Evolutionary conservation across 2,113 vertebrate species (phyloP).

Genomic region (Ornithorhynchus anatinus): DNA sequence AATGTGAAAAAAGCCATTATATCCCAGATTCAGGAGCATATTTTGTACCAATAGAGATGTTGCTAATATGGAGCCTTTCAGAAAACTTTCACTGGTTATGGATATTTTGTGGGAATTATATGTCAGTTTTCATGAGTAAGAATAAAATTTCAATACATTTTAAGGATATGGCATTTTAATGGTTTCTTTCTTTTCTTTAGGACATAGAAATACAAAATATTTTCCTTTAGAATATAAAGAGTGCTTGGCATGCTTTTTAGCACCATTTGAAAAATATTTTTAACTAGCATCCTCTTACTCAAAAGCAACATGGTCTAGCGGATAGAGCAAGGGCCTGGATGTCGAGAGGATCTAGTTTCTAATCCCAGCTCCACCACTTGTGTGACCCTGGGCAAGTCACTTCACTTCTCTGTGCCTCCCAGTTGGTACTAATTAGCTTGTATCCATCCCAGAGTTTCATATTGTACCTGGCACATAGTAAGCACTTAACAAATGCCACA

Average conservation of each 20-base stretch:
- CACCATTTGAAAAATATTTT: not conserved
- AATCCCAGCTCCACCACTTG: no score
- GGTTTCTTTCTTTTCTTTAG: not conserved
- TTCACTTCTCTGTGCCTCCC: no score
- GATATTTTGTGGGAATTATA: constrained; percentile 16
- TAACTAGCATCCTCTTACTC: not conserved
- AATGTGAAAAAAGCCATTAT: constrained; percentile 10
- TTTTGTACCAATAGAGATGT: not conserved
- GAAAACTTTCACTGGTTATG: constrained; percentile 8
- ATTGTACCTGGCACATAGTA: no score
- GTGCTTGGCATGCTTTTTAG: not conserved
- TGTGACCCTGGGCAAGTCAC: no score
- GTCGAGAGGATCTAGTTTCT: no score
- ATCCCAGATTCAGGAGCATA: constrained; percentile 4
- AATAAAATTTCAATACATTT: constrained; percentile 5
- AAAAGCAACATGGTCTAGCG: no score
- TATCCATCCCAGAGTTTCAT: no score
- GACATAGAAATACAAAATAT: not conserved
- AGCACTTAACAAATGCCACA: no score
- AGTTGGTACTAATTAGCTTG: no score
- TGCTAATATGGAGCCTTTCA: not conserved
- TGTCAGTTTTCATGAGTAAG: not conserved
- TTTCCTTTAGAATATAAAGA: not conserved
- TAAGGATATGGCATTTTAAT: not conserved
- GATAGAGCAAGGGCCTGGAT: no score